phyloP scores from a whole-genome alignment of 2,888 invertebrate genomes.

The Microchrysa polita region DNA sequence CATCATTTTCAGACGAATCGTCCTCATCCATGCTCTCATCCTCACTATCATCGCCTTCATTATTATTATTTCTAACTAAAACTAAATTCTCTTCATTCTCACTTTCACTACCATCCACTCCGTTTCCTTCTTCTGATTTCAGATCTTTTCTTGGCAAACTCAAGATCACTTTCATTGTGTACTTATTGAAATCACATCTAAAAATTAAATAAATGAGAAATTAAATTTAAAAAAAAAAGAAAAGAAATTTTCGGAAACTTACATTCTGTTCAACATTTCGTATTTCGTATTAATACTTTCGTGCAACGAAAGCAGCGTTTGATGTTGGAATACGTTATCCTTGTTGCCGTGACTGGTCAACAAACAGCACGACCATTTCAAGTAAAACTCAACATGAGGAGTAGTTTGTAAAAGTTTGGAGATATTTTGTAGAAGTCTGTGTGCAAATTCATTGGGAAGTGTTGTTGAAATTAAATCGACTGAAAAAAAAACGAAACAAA shows the following conservation, averaged over 20 bases:
- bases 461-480: slow-evolving; percentile 78
- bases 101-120: slow-evolving; percentile 50
- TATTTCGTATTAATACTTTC: slow-evolving; percentile 82
- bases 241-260: slow-evolving; percentile 62
- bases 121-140: background rate
- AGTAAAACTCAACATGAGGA: slow-evolving; percentile 87
- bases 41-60: slow-evolving; percentile 57
- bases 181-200: slow-evolving; percentile 91
- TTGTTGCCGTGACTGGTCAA: slow-evolving; percentile 73
- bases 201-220: slow-evolving; percentile 55
- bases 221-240: background rate
- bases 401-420: slow-evolving; percentile 79
- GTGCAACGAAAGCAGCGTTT: slow-evolving; percentile 75
- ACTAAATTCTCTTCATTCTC: slow-evolving; percentile 53
- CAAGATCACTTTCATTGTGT: slow-evolving; percentile 77
- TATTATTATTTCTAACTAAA: slow-evolving; percentile 52
- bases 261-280: slow-evolving; percentile 86
- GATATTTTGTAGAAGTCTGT: slow-evolving; percentile 76
- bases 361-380: slow-evolving; percentile 79
- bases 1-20: slow-evolving; percentile 60
- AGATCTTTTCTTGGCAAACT: slow-evolving; percentile 62
- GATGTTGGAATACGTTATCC: slow-evolving; percentile 71
- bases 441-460: slow-evolving; percentile 79
- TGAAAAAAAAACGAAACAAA: slow-evolving; percentile 63
- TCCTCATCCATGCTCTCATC: slow-evolving; percentile 64